Evolutionary conservation across 2,888 invertebrate species (phyloP), one percentile per base, ranked within the genome.

Genomic region (Eupithecia insigniata): DNA sequence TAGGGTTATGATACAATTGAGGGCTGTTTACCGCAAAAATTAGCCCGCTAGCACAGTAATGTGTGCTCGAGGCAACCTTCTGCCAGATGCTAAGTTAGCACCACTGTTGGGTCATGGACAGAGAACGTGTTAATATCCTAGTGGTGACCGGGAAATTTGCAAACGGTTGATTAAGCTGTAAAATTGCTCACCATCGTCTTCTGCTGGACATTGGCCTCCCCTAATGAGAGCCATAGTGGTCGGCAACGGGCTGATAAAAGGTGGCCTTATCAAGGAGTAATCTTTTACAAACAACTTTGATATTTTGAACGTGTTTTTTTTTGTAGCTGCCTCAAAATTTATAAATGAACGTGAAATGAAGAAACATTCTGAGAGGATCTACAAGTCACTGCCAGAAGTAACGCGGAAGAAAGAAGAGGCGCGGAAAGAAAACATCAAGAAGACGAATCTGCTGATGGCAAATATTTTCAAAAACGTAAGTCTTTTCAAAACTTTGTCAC

Each of bases 381-480:
- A 97, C 87, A 95, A 95, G 82, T 95, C 95, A 32, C 89, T 97
- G 74, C 96, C 97, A 0, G 97, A 98, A 92, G 96, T 97, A 2
- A 90, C 96, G 73, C 94, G 95, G 74, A 96, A 96, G 82, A 95
- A 95, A 77, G 95, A 95, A 66, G 94, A 95, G 7, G 87, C 92
- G 28, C 95, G 93, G 70, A 95, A 96, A 78, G 95, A 96, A 81
- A 95, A 95, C 66, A 92, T 95, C 1, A 95, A 95, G 82, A 95
- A 95, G 79, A 96, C 96, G 12, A 97, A 97, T 90, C 95, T 96
- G 79, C 87, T 97, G 36, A 96, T 98, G 95, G 96, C 96, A 1
- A 95, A 96, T 85, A 94, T 97, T 72, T 98, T 97, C 88, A 96
- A 96, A 85, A 96, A 95, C 94, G 97, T 97, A 90, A 76, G 46